Evolutionary conservation across 2,888 invertebrate species (phyloP), one percentile per base, ranked within the genome.

Genomic region (Drosophila subsilvestris): DNA sequence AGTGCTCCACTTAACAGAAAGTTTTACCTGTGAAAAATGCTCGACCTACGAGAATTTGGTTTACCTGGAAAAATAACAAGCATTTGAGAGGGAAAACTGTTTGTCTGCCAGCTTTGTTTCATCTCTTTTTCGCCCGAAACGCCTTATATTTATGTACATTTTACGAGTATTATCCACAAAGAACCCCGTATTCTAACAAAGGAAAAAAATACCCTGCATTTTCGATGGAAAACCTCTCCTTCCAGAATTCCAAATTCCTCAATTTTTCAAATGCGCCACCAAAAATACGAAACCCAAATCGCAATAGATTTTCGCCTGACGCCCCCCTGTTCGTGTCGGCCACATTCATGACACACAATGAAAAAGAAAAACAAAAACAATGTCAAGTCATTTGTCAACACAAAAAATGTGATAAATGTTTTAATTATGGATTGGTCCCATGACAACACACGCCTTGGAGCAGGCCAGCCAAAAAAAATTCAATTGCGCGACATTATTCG

Each of bases 351-450:
- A 14, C 37, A n/a, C 37, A 37, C 37, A 37, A 37, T 37, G 37
- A 37, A 37, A 12, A 9, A 9, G 1, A 45, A 9, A 20, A 44
- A 42, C 45, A 42, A 48, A 68, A 57, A 62, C 75, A 74, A 75
- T 59, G 49, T 60, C 50, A 29, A 61, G 22, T 43, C 55, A 63
- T 74, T 79, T 80, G 67, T 77, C 78, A 72, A 60, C 66, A 60
- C 75, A 72, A 60, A 61, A 60, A 49, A 63, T 50, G 56, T 72
- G 72, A 78, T 65, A 67, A 78, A 75, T 77, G 78, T 59, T 67
- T 61, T 74, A 66, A 65, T 74, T 65, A 71, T 63, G 50, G 55
- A 12, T 7, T 6, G 37, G 25, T 2, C 3, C 25, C 25, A 43
- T 17, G 65, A 27, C 1, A 9, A 1, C 50, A 57, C 57, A 47